These are phyloP conservation scores for Sebastes schlegelii DNA, from an alignment of 2,113 vertebrate genomes.

Conservation along the genomic window DNA sequence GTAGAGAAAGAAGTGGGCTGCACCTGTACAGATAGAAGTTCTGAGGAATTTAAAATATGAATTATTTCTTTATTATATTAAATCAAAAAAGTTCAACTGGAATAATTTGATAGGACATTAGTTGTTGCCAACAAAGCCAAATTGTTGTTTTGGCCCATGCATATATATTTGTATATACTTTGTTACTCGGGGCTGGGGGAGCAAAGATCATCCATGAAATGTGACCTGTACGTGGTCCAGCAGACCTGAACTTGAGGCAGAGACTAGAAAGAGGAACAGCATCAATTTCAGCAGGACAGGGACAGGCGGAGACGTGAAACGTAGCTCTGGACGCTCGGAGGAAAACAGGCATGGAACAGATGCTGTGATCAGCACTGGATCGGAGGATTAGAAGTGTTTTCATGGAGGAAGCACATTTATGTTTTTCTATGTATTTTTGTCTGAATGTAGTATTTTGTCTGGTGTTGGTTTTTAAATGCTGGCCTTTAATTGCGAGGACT, in stretches of 20 bases:
- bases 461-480: background rate
- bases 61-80: background rate
- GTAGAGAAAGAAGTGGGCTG: background rate
- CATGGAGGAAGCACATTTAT: background rate
- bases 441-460: background rate
- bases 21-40: background rate
- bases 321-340: slow-evolving; percentile 6
- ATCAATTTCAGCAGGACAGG: slow-evolving; percentile 50
- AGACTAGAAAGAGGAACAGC: slow-evolving; percentile 41
- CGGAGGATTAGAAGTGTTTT: background rate
- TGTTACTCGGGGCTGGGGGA: slow-evolving; percentile 16
- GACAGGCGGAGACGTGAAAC: slow-evolving; percentile 28
- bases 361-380: background rate
- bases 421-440: background rate
- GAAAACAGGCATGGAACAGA: background rate
- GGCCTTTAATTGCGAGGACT: background rate
- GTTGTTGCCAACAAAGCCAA: background rate
- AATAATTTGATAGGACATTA: background rate
- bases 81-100: background rate
- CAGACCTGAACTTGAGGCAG: slow-evolving; percentile 48
- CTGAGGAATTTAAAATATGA: background rate
- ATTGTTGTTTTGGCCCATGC: background rate
- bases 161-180: background rate
- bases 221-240: slow-evolving; percentile 58
- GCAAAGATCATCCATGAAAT: slow-evolving; percentile 69